phyloP scores from a whole-genome alignment of 2,888 invertebrate genomes.

The Cephus nigrinus region DNA sequence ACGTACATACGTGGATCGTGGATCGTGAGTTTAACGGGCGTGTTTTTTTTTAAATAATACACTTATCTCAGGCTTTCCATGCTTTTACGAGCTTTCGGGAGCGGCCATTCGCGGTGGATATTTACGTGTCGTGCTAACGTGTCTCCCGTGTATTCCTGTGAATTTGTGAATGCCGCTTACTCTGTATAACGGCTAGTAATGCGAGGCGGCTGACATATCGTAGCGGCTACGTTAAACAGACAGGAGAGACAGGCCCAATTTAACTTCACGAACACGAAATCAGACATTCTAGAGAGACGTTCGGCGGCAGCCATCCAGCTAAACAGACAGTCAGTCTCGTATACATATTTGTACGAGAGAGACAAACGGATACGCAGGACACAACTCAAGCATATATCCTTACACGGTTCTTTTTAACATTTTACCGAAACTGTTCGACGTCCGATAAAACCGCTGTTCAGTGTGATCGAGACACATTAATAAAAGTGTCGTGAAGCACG shows the following conservation, averaged over 20 bases:
- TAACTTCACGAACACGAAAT: too few species aligned
- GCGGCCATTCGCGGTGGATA: slow-evolving; percentile 24
- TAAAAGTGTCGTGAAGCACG: slow-evolving; percentile 18
- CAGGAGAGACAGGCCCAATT: not conserved
- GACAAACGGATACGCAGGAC: slow-evolving; percentile 38
- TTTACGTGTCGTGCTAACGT: slow-evolving; percentile 10
- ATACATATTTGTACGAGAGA: too few species aligned
- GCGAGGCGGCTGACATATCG: slow-evolving; percentile 46
- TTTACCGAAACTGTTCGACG: too few species aligned
- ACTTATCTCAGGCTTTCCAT: slow-evolving; percentile 33
- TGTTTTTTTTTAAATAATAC: too few species aligned
- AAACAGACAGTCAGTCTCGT: not conserved
- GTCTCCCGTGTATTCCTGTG: slow-evolving; percentile 4
- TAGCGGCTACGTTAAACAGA: slow-evolving; percentile 10
- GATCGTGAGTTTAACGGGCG: too few species aligned
- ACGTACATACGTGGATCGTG: too few species aligned
- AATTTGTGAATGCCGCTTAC: slow-evolving; percentile 3
- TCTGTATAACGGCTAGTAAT: not conserved
- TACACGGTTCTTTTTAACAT: too few species aligned
- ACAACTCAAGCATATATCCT: slow-evolving; percentile 21
- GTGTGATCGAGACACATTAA: too few species aligned
- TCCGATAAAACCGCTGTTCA: too few species aligned
- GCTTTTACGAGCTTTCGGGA: slow-evolving; percentile 32
- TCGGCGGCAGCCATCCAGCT: not conserved
- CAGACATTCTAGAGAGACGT: not conserved